Evolutionary conservation across 2,797 vertebrate species (phyloP), one percentile per base, ranked within the genome.

Genomic region (Serranus cabrilla): DNA sequence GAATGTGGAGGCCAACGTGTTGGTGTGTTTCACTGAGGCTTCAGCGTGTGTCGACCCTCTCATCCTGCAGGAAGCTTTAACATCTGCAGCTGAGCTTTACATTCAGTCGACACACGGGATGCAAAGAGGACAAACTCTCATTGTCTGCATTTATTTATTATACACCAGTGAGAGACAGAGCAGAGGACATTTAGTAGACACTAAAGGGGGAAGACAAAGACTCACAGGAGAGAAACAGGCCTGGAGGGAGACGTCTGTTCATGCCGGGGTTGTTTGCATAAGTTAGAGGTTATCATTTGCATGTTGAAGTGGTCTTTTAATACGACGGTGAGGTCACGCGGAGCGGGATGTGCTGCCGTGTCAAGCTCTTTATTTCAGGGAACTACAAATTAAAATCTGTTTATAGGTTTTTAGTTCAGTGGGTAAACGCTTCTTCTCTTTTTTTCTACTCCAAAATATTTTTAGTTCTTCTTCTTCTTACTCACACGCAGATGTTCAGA

Each of bases 201-300:
- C 5, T 34, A 14, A 37, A 45, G 2, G 39, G 17, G 66, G 39
- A 64, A 74, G 58, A 45, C 84, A 84, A 72, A 49, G 56, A 20
- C 63, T 47, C n/a, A 73, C 16, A 66, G 66, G 77, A 46, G 42
- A 70, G 58, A 74, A 51, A 70, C 37, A 40, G 67, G 65, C 20
- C 67, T 52, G 54, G 51, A 64, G 76, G 57, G 76, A 76, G 61
- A 77, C 52, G 65, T 62, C 62, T 76, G 59, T 20, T 74, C 51
- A 31, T 68, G 58, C 63, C 31, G 34, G 65, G 55, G 82, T 79
- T 65, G 57, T 68, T 71, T 85, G 79, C 87, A 92, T 93, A 89
- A 80, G 92, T 93, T 86, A 82, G 73, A 81, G 21, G 20, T 55
- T 55, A 61, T 69, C 39, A 92, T 95, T 92, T 78, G 63, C 91